Evolutionary conservation across 2,888 invertebrate genomes (phyloP).

Genomic region (Pyralis farinalis): DNA sequence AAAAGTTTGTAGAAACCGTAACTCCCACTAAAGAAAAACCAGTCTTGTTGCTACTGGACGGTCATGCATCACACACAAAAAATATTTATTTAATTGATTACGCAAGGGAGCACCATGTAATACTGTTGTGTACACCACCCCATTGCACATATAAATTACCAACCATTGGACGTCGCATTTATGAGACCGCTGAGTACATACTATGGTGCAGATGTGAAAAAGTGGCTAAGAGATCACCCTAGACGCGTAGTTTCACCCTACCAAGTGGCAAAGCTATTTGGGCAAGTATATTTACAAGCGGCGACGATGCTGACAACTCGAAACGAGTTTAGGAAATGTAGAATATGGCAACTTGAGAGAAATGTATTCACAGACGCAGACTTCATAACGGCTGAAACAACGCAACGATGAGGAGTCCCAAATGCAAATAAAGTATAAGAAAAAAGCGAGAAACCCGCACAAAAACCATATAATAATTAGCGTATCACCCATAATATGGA

Average conservation of each 20-base stretch:
- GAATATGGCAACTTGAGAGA: conserved; percentile 16
- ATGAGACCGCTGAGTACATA: conserved; percentile 30
- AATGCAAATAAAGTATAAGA: too few species aligned
- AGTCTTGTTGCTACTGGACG: conserved; percentile 38
- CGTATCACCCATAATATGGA: too few species aligned
- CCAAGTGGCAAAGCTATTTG: conserved; percentile 26
- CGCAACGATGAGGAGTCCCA: too few species aligned
- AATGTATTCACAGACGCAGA: conserved; percentile 19
- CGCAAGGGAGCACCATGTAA: conserved; percentile 26
- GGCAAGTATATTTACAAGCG: conserved; percentile 26
- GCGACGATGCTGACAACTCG: conserved; percentile 22
- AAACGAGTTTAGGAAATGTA: conserved; percentile 21
- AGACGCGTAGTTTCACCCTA: conserved; percentile 27
- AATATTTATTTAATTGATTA: conserved; percentile 28
- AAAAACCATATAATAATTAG: too few species aligned
- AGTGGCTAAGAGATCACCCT: conserved; percentile 28
- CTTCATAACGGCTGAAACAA: conserved; percentile 18
- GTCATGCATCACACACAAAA: conserved; percentile 25
- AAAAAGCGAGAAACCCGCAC: too few species aligned
- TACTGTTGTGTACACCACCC: conserved; percentile 35
- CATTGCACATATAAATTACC: conserved; percentile 33
- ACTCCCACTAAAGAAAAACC: conserved; percentile 21
- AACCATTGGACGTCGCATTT: conserved; percentile 33
- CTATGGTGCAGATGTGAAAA: conserved; percentile 26
- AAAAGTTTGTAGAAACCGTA: conserved; percentile 29